Evolutionary conservation across 2,113 vertebrate species (phyloP).

Genomic region (Gobio gobio): DNA sequence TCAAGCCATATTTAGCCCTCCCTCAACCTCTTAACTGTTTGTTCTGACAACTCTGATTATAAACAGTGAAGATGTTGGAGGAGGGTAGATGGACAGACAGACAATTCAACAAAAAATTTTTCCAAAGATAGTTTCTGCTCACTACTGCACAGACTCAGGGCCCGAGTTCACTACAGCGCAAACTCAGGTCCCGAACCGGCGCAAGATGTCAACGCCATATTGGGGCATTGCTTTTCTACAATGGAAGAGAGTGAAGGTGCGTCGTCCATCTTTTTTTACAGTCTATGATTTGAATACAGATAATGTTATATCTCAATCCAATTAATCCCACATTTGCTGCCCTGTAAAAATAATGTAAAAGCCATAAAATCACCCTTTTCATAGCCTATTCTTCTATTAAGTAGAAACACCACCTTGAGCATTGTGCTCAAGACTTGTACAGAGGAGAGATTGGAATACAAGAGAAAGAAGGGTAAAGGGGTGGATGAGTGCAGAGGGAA

Average conservation of each 20-base stretch:
- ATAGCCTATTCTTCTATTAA: not conserved
- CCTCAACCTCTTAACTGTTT: conserved; percentile 27
- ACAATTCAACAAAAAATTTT: too few species aligned
- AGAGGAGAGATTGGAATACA: not conserved
- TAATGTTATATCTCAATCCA: not conserved
- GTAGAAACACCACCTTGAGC: conserved; percentile 3
- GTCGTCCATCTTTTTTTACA: too few species aligned
- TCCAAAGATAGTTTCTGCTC: too few species aligned
- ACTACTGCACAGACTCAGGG: too few species aligned
- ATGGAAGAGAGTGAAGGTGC: too few species aligned
- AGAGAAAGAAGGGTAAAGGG: conserved; percentile 28
- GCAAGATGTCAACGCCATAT: too few species aligned
- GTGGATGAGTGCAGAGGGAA: conserved; percentile 52
- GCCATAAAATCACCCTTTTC: not conserved
- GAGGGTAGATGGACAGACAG: not conserved
- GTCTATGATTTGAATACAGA: not conserved
- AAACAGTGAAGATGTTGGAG: conserved; percentile 3
- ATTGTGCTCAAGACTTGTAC: conserved; percentile 14
- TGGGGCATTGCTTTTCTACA: too few species aligned
- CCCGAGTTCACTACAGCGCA: too few species aligned
- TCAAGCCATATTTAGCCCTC: conserved; percentile 46
- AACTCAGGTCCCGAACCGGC: too few species aligned
- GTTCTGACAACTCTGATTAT: not conserved
- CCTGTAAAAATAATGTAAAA: not conserved
- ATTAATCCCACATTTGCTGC: not conserved